Base-by-base conservation (phyloP, 2,888 invertebrate genomes). In the Dione vanillae region DNA sequence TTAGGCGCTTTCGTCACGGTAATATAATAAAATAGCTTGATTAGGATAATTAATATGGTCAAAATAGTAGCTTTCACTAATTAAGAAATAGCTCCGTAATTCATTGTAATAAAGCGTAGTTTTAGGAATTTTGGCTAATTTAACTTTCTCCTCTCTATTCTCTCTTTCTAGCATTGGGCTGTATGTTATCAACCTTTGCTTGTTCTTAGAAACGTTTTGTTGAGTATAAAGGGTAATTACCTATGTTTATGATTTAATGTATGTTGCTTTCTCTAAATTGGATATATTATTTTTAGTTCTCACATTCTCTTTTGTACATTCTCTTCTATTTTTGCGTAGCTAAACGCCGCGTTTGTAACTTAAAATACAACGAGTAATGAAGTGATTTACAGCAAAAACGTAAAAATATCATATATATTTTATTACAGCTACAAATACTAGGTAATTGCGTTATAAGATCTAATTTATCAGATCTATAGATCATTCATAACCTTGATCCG, bases 381-480 rank as follows among this genome's bases (percentile, higher is more conserved):
- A n/a, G n/a, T n/a, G n/a, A n/a, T n/a, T n/a, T n/a, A n/a, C n/a
- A n/a, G n/a, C n/a, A n/a, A n/a, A n/a, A n/a, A n/a, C n/a, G n/a
- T n/a, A n/a, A n/a, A n/a, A n/a, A n/a, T n/a, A n/a, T n/a, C n/a
- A 9, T 45, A 45, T 45, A 45, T 45, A 45, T 10, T 10, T 47
- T 16, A 2, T 47, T 16, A 47, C 10, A 2, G 10, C 9, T 47
- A 47, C 16, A 49, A 49, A 49, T n/a, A n/a, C n/a, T n/a, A 19
- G 19, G 11, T 49, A 11, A 49, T 49, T 20, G 43, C 43, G 14
- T 59, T 20, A 59, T 14, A 8, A 35, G 27, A 43, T 43, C 61
- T 61, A 56, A 49, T 49, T 49, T 49, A 35, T 35, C 54, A 27
- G 59, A 43, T 43, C 61, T 61, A 56, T 61, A 45, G 61, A 27